Percentiles rank a stretch among this genome's conserved stretches.
phyloP scores from a whole-genome alignment of 2,797 vertebrate species.

The Hydrolagus colliei region DNA sequence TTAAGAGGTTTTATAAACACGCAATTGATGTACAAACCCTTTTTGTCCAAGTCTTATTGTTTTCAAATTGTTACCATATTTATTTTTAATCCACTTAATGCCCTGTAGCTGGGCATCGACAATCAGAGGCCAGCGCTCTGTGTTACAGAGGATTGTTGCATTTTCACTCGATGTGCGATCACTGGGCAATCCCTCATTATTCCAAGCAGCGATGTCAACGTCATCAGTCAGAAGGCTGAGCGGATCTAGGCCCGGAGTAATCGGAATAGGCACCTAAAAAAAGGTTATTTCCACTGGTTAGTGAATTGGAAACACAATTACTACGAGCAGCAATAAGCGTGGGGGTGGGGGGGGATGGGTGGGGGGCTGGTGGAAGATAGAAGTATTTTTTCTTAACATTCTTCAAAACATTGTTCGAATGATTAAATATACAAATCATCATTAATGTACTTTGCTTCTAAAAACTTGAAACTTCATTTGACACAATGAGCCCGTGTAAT shows the following conservation, averaged over 20 bases:
- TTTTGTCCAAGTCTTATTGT: slow-evolving; percentile 54
- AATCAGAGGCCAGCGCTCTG: slow-evolving; percentile 56
- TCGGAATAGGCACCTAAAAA: slow-evolving; percentile 56
- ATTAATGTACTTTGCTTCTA: neutral
- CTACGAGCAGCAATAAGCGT: neutral
- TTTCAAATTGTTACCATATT: slow-evolving; percentile 41
- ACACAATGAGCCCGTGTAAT: too few species aligned
- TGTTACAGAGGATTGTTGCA: slow-evolving; percentile 57
- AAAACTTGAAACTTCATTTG: neutral
- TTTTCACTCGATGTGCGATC: slow-evolving; percentile 60
- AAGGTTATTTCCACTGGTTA: neutral
- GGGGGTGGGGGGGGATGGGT: neutral
- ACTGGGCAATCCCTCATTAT: slow-evolving; percentile 62
- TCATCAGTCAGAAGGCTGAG: slow-evolving; percentile 55
- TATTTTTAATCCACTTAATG: slow-evolving; percentile 62
- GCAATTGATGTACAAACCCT: slow-evolving; percentile 40
- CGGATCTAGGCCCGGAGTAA: slow-evolving; percentile 53
- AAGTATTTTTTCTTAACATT: too few species aligned
- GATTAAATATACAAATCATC: neutral
- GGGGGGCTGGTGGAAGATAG: too few species aligned
- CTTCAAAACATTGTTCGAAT: too few species aligned
- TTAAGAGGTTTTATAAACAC: neutral
- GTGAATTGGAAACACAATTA: too few species aligned
- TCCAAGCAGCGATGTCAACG: slow-evolving; percentile 54
- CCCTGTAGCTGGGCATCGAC: slow-evolving; percentile 61